These are phyloP conservation scores for Ectemnius continuus DNA, from an alignment of 2,888 invertebrate species.

Conservation along the genomic window DNA sequence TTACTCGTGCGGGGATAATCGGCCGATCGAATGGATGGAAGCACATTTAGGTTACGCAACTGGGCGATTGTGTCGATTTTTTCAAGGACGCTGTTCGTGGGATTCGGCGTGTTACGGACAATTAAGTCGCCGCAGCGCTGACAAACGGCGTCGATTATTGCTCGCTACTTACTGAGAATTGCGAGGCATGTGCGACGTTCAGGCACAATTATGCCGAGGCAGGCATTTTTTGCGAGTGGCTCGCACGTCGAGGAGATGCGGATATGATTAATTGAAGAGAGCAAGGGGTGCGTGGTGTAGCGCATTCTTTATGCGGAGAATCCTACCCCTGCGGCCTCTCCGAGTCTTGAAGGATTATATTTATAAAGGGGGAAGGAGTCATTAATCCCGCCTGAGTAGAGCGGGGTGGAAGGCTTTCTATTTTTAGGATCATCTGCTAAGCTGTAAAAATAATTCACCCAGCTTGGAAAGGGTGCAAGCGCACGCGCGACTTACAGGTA, in stretches of 20 bases:
- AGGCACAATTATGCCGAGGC: neutral
- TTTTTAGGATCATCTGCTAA: slow-evolving; percentile 43
- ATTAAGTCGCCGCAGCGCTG: neutral
- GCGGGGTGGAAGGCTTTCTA: slow-evolving; percentile 44
- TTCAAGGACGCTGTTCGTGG: neutral
- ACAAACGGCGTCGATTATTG: slow-evolving; percentile 2
- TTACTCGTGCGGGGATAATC: slow-evolving; percentile 50
- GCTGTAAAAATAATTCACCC: slow-evolving; percentile 55
- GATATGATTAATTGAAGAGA: slow-evolving; percentile 45
- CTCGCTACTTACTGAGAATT: neutral
- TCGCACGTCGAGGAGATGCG: slow-evolving; percentile 20
- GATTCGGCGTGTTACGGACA: neutral
- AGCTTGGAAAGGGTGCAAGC: slow-evolving; percentile 17
- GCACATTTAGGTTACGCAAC: slow-evolving; percentile 55
- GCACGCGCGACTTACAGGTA: slow-evolving; percentile 2
- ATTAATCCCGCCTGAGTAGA: slow-evolving; percentile 56
- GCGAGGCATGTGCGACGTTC: neutral
- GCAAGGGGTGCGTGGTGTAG: slow-evolving; percentile 26
- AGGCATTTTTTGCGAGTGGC: neutral
- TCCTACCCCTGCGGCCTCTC: slow-evolving; percentile 6
- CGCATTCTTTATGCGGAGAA: slow-evolving; percentile 36
- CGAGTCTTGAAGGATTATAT: slow-evolving; percentile 43
- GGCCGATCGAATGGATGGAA: slow-evolving; percentile 53
- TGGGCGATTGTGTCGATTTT: slow-evolving; percentile 37
- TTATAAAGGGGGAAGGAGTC: slow-evolving; percentile 47